A percentile compares a stretch with the other conserved stretches of the same genome.
phyloP scores from a whole-genome alignment of 2,888 invertebrate genomes.

The Orthosia gothica region DNA sequence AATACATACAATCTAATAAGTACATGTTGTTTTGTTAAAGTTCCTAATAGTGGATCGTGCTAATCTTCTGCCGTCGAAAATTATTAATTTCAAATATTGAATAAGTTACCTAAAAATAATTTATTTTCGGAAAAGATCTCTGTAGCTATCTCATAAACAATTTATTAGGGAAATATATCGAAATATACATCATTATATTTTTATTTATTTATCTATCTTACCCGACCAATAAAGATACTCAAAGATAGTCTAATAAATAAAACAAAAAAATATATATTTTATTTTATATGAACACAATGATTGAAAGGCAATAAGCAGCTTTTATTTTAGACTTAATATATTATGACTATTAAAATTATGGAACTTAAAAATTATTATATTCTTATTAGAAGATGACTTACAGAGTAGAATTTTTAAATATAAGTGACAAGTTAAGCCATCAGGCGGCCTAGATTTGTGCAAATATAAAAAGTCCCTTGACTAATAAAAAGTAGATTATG shows the following conservation, averaged over 20 bases:
- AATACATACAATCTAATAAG: slow-evolving; percentile 43
- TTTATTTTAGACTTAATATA: slow-evolving; percentile 53
- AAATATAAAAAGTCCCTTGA: slow-evolving; percentile 61
- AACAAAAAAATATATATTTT: slow-evolving; percentile 53
- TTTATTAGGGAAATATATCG: slow-evolving; percentile 51
- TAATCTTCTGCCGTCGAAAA: slow-evolving; percentile 62
- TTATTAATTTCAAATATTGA: slow-evolving; percentile 59
- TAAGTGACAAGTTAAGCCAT: slow-evolving; percentile 56
- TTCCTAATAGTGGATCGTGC: slow-evolving; percentile 67
- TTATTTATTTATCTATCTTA: slow-evolving; percentile 61
- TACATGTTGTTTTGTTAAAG: slow-evolving; percentile 64
- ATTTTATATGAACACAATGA: slow-evolving; percentile 52
- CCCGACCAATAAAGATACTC: slow-evolving; percentile 66
- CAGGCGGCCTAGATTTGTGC: slow-evolving; percentile 64
- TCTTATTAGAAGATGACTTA: slow-evolving; percentile 58
- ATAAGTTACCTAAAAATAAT: slow-evolving; percentile 66
- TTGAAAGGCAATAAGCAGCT: slow-evolving; percentile 62
- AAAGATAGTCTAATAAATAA: slow-evolving; percentile 45
- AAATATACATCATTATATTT: slow-evolving; percentile 59
- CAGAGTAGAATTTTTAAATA: slow-evolving; percentile 62
- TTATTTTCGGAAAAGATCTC: slow-evolving; percentile 70
- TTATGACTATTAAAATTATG: slow-evolving; percentile 53
- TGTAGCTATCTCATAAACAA: slow-evolving; percentile 62
- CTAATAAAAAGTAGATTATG: slow-evolving; percentile 65
- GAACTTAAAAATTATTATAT: slow-evolving; percentile 56